Evolutionary conservation across 2,797 vertebrate genomes (phyloP).

Genomic region (Potorous gilbertii): DNA sequence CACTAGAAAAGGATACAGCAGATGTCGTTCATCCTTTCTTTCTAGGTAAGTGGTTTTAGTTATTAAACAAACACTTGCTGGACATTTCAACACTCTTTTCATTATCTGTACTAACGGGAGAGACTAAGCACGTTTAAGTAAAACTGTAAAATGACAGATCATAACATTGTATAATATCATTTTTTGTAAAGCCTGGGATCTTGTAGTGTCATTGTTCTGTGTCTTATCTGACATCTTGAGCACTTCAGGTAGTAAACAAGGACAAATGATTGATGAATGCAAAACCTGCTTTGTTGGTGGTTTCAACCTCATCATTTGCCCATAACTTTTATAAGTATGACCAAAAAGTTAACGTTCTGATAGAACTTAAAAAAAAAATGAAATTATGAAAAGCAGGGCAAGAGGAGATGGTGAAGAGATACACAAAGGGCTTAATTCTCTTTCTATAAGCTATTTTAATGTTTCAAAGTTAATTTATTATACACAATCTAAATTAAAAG

Average conservation of each 20-base stretch:
- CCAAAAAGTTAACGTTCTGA: constrained; percentile 24
- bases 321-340: constrained; percentile 34
- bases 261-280: neutral
- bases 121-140: constrained; percentile 21
- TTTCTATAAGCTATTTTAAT: neutral
- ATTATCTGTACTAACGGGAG: constrained; percentile 7
- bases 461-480: neutral
- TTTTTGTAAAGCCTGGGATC: neutral
- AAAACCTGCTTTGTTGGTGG: neutral
- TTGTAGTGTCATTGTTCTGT: neutral
- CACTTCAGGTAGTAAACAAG: neutral
- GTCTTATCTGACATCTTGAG: neutral
- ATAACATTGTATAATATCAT: neutral
- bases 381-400: neutral
- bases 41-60: constrained; percentile 83
- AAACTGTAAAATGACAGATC: constrained; percentile 19
- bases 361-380: constrained; percentile 12
- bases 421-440: neutral
- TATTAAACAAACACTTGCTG: constrained; percentile 20
- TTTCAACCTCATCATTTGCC: neutral
- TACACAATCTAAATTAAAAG: neutral
- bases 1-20: constrained; percentile 84
- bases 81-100: constrained; percentile 52
- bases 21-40: constrained; percentile 83
- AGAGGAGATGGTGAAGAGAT: neutral